phyloP scores from a whole-genome alignment of 2,888 invertebrate genomes.

The Drosophila histrio region DNA sequence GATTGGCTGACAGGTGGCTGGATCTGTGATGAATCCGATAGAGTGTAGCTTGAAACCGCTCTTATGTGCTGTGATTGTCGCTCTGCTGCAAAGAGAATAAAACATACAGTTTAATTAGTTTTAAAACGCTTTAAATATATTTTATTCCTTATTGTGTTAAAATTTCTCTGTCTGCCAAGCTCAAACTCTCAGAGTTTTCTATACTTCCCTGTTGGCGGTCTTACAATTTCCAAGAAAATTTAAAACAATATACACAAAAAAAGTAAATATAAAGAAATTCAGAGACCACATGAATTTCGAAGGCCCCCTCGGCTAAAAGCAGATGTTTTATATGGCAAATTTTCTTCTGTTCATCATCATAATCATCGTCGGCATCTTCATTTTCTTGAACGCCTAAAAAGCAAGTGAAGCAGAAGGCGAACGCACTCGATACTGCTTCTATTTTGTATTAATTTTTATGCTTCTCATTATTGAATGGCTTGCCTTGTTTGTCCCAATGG shows the following conservation, averaged over 20 bases:
- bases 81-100: conserved; percentile 37
- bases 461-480: conserved; percentile 61
- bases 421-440: conserved; percentile 33
- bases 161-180: not conserved
- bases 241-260: conserved; percentile 48
- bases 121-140: not conserved
- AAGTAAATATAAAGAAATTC: not conserved
- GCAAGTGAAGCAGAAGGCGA: conserved; percentile 31
- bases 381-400: conserved; percentile 21
- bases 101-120: not conserved
- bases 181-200: not conserved
- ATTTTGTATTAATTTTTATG: conserved; percentile 73
- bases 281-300: conserved; percentile 10
- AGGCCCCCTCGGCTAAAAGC: conserved; percentile 41
- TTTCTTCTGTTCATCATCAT: conserved; percentile 13
- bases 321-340: conserved; percentile 34
- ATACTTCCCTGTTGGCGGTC: conserved; percentile 33
- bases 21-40: conserved; percentile 24
- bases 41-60: conserved; percentile 39
- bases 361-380: conserved; percentile 15
- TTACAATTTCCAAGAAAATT: conserved; percentile 48
- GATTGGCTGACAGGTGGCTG: conserved; percentile 3
- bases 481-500: conserved; percentile 10
- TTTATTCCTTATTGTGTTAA: not conserved
- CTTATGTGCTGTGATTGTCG: conserved; percentile 47